These are phyloP conservation scores for Actinopyga echinites DNA, from an alignment of 53 echinoderm and acorn worm genomes.

Conservation along the genomic window DNA sequence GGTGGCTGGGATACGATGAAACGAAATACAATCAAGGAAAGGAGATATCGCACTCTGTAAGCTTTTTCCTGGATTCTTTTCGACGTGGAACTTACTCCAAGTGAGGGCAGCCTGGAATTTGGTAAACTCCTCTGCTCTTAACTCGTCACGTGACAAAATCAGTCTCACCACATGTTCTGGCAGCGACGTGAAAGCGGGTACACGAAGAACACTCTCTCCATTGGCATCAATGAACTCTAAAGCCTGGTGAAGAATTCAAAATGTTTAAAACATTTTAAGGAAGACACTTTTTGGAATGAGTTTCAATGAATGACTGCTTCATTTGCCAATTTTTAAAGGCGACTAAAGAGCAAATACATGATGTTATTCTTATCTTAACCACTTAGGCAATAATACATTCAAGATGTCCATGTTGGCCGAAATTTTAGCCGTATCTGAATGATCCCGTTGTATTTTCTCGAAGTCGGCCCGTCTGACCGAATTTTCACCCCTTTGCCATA, in stretches of 20 bases:
- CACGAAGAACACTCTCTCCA: conserved; percentile 77
- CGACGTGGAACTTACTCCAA: conserved; percentile 76
- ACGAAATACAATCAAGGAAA: conserved; percentile 85
- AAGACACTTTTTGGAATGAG: background rate
- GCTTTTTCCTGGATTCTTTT: conserved; percentile 68
- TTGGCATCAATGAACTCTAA: conserved; percentile 92
- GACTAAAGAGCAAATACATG: no score
- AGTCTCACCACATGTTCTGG: conserved; percentile 96
- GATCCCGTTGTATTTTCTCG: no score
- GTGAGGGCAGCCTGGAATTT: conserved; percentile 90
- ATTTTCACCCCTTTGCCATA: no score
- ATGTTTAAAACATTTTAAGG: background rate
- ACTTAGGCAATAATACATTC: no score
- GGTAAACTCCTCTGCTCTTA: conserved; percentile 87
- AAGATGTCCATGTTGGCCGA: no score
- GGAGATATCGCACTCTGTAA: conserved; percentile 79
- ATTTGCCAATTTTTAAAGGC: no score
- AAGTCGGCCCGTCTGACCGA: no score
- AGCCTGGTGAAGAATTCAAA: conserved; percentile 52
- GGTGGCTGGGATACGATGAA: conserved; percentile 87
- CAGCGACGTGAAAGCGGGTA: conserved; percentile 82
- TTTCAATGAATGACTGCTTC: no score
- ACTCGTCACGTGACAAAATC: conserved; percentile 88
- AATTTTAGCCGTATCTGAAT: no score
- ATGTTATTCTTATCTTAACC: no score